Conservation (phyloP, 2,113 vertebrate genomes). For the Aptenodytes forsteri region DNA sequence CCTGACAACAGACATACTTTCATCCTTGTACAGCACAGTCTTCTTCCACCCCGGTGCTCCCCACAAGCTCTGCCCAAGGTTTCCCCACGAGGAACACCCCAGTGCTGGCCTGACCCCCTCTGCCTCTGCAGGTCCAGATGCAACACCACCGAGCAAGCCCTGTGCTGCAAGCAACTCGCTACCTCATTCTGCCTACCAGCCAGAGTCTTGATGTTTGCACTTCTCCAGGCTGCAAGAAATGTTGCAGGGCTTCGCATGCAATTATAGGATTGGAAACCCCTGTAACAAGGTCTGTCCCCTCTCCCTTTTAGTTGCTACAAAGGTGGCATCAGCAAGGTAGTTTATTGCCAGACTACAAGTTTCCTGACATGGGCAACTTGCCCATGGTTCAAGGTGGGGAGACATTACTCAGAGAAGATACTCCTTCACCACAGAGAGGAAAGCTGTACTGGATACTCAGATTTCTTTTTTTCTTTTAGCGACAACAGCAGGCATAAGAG, state of each 20-base stretch:
- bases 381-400: background rate
- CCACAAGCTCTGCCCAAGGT: rapidly evolving
- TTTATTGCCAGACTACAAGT: background rate
- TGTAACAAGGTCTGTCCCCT: rapidly evolving
- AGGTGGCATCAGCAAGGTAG: background rate
- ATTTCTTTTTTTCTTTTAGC: background rate
- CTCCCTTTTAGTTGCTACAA: too few relatives aligned
- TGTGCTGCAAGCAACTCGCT: rapidly evolving
- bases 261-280: rapidly evolving
- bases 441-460: background rate
- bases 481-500: background rate
- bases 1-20: background rate
- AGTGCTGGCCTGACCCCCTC: rapidly evolving
- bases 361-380: background rate
- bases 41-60: rapidly evolving
- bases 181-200: background rate
- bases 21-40: too few relatives aligned
- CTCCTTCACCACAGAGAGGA: background rate
- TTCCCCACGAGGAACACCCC: rapidly evolving
- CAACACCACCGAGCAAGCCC: rapidly evolving
- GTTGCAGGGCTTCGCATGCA: rapidly evolving
- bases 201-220: rapidly evolving
- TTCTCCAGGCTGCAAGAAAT: background rate
- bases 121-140: too few relatives aligned
- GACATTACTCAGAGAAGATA: background rate